Evolutionary conservation across 1,140 invertebrate genomes (phyloP), one percentile per base, ranked within the genome.

Genomic region (Achroia grisella): DNA sequence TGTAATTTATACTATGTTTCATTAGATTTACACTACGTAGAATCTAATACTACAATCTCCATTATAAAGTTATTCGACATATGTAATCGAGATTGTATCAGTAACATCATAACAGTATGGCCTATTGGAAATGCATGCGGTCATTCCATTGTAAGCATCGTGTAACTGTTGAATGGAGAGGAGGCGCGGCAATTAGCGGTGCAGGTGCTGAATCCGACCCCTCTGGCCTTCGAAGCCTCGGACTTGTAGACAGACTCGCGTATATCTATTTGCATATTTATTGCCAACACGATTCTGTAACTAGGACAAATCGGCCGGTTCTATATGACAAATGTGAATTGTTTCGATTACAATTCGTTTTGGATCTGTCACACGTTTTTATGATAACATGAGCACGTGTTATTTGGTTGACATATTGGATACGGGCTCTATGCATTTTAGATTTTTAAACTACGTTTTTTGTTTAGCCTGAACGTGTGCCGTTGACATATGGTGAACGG

Each of bases 161-260:
- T 64, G 55, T 78, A 81, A 72, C 77, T 67, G 71, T 78, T 70
- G 60, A 71, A 58, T 56, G 60, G 55, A 47, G 59, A 66, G 64
- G 66, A 73, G 78, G 75, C 67, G 71, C 75, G 74, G 77, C 70
- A 79, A 83, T 83, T 81, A 81, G 75, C 71, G 62, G 71, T 79
- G 53, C 69, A 71, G 67, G 67, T 83, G 77, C 65, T 79, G 79
- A 83, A 74, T 71, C 62, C 63, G 69, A 71, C 66, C 73, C 66
- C 52, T 45, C 66, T 66, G 64, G 72, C 69, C 64, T 48, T 29
- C 14, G 47, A 42, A 31, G 34, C 39, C 17, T n/a, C 46, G 55
- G 60, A 42, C 49, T 48, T 53, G 33, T 41, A 56, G 52, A 45
- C 48, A 62, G 55, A 56, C 45, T 2, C 50, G 56, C 45, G 52